Evolutionary conservation across 2,888 invertebrate species (phyloP), one percentile per base, ranked within the genome.

Genomic region (Rosalia funebris): DNA sequence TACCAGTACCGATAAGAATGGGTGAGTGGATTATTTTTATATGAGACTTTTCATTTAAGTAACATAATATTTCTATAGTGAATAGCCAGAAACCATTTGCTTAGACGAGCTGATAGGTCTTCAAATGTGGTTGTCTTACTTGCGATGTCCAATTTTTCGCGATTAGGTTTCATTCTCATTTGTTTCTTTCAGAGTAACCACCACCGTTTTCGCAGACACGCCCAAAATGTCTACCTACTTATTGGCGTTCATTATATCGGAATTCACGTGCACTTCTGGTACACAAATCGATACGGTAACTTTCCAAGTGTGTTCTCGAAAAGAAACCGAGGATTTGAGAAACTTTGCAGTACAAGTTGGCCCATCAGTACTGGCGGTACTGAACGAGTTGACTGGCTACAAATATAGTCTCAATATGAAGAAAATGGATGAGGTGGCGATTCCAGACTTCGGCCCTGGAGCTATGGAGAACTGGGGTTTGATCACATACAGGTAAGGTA

Each of bases 401-500:
- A 58, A 65, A 7, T 75, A 75, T 45, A 64, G 78, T 1, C 85
- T n/a, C 1, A 15, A 84, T 0, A 82, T 91, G 58, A 83, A 88
- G 2, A 94, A 94, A 77, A 85, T 94, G 79, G 91, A 95, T 75
- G 88, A 94, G 75, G 88, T 93, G n/a, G 94, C 93, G 1, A 85
- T 96, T 60, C 90, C 93, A 0, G 92, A 95, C 77, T 94, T 95
- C 77, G 85, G 86, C 44, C 89, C 91, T 64, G 92, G 92, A 39
- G 95, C 95, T 50, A 95, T 95, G 95, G 94, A 95, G 77, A 95
- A 96, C 77, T 95, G 95, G 94, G 95, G 95, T 4, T 83, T 95
- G 16, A 85, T 94, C 4, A 94, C 91, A 1, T 95, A 91, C 81
- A 87, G 88, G 90, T 89, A 77, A 57, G 25, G 25, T n/a, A n/a